Evolutionary conservation across 2,113 vertebrate genomes (phyloP), one percentile per base, ranked within the genome.

Genomic region (Climacteris rufus): DNA sequence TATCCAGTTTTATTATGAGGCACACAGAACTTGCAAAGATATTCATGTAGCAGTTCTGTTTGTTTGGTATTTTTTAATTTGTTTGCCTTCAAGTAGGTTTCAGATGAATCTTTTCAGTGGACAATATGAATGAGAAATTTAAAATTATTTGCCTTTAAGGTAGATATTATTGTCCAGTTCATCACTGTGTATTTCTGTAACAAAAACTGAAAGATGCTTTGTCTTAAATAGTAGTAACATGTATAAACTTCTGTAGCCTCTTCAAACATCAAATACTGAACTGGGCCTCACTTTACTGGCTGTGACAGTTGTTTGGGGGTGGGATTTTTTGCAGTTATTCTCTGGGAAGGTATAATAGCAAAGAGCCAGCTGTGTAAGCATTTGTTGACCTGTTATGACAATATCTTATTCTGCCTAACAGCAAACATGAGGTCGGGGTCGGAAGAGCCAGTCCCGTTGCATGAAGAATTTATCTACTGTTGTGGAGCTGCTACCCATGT

Each of bases 401-500:
- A 17, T 86, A 7, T 82, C n/a, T 89, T 87, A 2, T 56, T 97
- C 47, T 96, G n/a, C 83, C 97, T 93, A 90, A 97, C 92, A 96
- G 97, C 95, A 91, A 95, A 82, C 49, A 96, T 89, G 78, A 85
- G 81, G 68, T 63, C 60, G 0, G 53, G 14, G 1, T 88, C 93
- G 30, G 94, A 98, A 94, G 98, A 98, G 44, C 93, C 97, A 79
- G 87, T 98, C 54, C 97, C 97, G 11, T 76, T 98, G 6, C 97
- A 95, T 27, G 97, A 98, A 66, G 98, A 98, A 93, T 98, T 98
- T 76, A 87, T 98, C 85, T 97, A 97, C 61, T 98, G 98, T 37
- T 95, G 96, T 45, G 98, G 98, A 97, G 97, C 95, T 78, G 98
- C 97, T 91, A 98, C 98, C 31, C 97, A 98, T 49, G 94, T 98